Conservation (phyloP, 2,888 invertebrate species). For the Noctuana brunneofusca region DNA sequence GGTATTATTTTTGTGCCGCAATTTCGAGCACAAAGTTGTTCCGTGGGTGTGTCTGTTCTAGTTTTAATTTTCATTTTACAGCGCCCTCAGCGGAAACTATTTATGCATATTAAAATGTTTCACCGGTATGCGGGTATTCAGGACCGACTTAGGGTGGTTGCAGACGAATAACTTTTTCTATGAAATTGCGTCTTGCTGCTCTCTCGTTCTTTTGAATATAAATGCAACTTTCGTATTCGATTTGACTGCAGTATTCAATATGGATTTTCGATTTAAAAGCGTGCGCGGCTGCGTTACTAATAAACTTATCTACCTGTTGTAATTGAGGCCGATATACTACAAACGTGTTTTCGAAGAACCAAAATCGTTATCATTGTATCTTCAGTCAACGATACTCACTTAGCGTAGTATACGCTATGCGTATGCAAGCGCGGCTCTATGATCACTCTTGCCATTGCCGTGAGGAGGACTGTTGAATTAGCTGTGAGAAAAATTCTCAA, state of each 20-base stretch:
- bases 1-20: conserved; percentile 25
- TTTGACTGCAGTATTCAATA: neutral
- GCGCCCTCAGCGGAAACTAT: conserved; percentile 41
- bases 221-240: neutral
- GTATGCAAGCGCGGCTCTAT: no score
- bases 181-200: neutral
- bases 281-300: neutral
- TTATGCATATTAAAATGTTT: conserved; percentile 43
- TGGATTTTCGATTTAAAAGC: neutral
- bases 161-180: neutral
- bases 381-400: neutral
- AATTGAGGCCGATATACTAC: neutral
- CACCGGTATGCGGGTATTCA: conserved; percentile 24
- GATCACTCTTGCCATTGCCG: no score
- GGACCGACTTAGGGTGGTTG: conserved; percentile 1
- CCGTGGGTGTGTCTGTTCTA: conserved; percentile 36
- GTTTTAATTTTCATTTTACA: conserved; percentile 42
- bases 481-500: no score
- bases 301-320: neutral
- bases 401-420: no score
- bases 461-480: no score
- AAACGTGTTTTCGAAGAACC: neutral
- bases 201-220: neutral
- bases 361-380: neutral
- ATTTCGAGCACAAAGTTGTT: conserved; percentile 32